phyloP scores from a whole-genome alignment of 2,888 invertebrate species.

The Drosophila setosimentum region DNA sequence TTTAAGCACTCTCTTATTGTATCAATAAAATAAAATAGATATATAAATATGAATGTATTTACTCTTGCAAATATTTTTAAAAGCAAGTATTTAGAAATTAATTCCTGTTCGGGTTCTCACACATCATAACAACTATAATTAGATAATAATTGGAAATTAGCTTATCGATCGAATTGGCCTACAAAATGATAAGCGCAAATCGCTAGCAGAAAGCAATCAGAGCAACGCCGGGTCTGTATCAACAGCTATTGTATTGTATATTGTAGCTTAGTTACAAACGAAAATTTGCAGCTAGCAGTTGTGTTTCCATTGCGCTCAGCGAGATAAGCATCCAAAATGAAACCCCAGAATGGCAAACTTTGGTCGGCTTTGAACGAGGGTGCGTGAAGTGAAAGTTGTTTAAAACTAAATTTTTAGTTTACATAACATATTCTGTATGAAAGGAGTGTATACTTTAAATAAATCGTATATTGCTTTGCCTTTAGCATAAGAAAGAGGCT shows the following conservation, averaged over 20 bases:
- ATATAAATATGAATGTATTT: not conserved
- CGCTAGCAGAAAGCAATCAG: not conserved
- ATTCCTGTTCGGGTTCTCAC: not conserved
- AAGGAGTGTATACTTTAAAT: not conserved
- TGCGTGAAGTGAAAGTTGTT: conserved; percentile 25
- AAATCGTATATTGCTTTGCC: not conserved
- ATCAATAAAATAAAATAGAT: too few species aligned
- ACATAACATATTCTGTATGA: not conserved
- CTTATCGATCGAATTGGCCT: too few species aligned
- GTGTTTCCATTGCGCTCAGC: conserved; percentile 4
- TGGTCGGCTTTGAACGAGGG: conserved; percentile 69
- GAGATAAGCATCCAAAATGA: conserved; percentile 47
- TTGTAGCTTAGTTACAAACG: conserved; percentile 51
- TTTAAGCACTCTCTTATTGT: not conserved
- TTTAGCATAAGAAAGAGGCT: too few species aligned
- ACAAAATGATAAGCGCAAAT: not conserved
- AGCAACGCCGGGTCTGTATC: conserved; percentile 4
- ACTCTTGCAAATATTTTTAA: not conserved
- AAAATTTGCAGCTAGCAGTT: conserved; percentile 24
- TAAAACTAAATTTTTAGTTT: not conserved
- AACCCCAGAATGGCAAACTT: conserved; percentile 60
- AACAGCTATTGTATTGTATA: conserved; percentile 30
- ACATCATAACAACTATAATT: not conserved
- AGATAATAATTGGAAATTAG: not conserved
- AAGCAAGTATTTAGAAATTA: not conserved